Conservation (phyloP, 2,797 vertebrate species). For the Acridotheres tristis region DNA sequence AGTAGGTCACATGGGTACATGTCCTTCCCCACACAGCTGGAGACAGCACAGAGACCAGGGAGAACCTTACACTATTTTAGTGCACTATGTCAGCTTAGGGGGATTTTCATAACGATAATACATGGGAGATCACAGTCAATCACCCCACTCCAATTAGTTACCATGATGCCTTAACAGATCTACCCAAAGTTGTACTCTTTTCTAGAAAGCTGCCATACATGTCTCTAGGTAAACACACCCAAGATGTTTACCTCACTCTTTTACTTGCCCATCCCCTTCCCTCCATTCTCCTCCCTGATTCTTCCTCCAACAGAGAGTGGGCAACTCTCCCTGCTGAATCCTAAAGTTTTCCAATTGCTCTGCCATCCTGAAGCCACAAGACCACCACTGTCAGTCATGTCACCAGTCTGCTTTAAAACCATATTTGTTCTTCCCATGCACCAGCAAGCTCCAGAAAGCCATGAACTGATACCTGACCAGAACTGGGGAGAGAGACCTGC, state of each 20-base stretch:
- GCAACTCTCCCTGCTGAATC: neutral
- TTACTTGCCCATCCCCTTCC: neutral
- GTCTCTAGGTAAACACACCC: neutral
- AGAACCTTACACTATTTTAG: neutral
- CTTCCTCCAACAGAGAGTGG: neutral
- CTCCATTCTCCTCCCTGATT: neutral
- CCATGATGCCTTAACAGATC: neutral
- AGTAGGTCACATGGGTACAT: rapidly evolving
- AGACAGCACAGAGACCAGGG: neutral
- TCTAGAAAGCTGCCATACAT: neutral
- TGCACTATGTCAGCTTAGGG: neutral
- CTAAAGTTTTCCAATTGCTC: neutral
- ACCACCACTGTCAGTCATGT: neutral
- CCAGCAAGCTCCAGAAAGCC: neutral
- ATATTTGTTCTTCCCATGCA: neutral
- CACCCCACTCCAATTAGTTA: neutral
- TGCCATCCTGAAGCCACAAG: neutral
- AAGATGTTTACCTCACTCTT: neutral
- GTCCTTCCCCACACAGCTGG: neutral
- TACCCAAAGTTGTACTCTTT: neutral
- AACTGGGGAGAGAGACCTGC: neutral
- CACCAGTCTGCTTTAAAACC: neutral
- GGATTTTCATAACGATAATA: slow-evolving; percentile 28
- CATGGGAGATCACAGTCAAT: slow-evolving; percentile 3
- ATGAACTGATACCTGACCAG: neutral